Evolutionary conservation across 2,113 vertebrate species (phyloP).

Genomic region (Ceyx cyanopectus): DNA sequence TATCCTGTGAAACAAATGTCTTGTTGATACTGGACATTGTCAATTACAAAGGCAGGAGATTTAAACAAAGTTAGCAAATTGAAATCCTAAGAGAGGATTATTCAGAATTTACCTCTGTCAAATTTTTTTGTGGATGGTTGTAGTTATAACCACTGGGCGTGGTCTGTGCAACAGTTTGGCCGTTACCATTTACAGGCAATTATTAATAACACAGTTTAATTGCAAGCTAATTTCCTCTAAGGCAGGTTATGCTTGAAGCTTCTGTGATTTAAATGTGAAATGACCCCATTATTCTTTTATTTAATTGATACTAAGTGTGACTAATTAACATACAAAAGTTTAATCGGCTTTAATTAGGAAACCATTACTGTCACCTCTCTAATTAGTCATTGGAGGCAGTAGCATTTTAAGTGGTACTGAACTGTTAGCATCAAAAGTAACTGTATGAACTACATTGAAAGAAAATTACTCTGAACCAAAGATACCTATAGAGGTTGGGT

Average conservation of each 20-base stretch:
- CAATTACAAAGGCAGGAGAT: neutral
- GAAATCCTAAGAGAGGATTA: neutral
- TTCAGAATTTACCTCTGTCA: neutral
- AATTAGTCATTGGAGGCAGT: neutral
- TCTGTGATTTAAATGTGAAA: conserved; percentile 57
- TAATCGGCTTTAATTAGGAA: conserved; percentile 34
- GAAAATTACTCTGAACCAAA: neutral
- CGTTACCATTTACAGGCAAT: conserved; percentile 10
- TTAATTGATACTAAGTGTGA: conserved; percentile 40
- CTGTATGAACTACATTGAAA: neutral
- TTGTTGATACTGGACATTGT: neutral
- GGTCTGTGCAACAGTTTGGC: neutral
- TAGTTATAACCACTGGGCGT: neutral
- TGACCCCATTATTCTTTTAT: conserved; percentile 18
- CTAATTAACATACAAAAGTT: conserved; percentile 39
- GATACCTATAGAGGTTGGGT: neutral
- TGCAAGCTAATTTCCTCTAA: conserved; percentile 34
- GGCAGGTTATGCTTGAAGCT: conserved; percentile 15
- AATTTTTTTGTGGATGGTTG: neutral
- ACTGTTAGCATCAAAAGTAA: neutral
- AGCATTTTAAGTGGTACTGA: neutral
- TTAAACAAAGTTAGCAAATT: neutral
- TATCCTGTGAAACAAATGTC: neutral
- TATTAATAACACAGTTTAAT: conserved; percentile 47
- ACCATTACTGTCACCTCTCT: neutral